These are phyloP conservation scores for Drosophila pachea DNA, from an alignment of 1,140 invertebrate species.

Conservation along the genomic window DNA sequence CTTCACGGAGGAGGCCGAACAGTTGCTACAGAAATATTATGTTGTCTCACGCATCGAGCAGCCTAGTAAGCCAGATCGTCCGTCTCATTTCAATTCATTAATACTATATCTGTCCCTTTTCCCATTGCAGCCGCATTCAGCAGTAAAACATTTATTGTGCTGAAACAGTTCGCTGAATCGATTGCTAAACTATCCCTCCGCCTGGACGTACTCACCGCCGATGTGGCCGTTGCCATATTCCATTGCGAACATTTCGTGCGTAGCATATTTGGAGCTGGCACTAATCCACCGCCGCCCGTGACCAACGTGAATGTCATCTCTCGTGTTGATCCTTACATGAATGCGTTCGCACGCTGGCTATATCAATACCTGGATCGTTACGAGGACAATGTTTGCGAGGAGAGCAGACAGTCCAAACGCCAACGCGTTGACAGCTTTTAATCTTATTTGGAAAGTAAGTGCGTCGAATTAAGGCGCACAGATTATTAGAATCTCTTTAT, in stretches of 20 bases:
- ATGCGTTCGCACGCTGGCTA: conserved; percentile 63
- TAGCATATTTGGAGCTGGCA: conserved; percentile 49
- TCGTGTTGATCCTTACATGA: conserved; percentile 60
- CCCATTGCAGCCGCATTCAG: conserved; percentile 54
- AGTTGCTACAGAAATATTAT: conserved; percentile 66
- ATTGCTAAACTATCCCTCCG: conserved; percentile 69
- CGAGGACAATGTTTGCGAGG: conserved; percentile 12
- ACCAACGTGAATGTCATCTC: conserved; percentile 43
- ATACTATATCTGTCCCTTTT: conserved; percentile 6
- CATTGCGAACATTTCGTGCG: conserved; percentile 65
- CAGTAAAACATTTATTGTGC: conserved; percentile 62
- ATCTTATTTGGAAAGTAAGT: background rate
- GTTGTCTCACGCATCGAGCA: conserved; percentile 54
- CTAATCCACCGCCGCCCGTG: conserved; percentile 49
- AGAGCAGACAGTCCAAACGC: background rate
- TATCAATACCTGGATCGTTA: conserved; percentile 44
- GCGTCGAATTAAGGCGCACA: no score
- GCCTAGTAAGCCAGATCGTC: conserved; percentile 45
- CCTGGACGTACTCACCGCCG: conserved; percentile 54
- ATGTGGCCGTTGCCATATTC: conserved; percentile 63
- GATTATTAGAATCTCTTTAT: background rate
- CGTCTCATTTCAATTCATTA: conserved; percentile 21
- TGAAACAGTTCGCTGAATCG: conserved; percentile 72
- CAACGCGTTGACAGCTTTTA: conserved; percentile 7
- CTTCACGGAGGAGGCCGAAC: conserved; percentile 42